phyloP scores from a whole-genome alignment of 2,888 invertebrate genomes.

The Rhabditophanes sp. region DNA sequence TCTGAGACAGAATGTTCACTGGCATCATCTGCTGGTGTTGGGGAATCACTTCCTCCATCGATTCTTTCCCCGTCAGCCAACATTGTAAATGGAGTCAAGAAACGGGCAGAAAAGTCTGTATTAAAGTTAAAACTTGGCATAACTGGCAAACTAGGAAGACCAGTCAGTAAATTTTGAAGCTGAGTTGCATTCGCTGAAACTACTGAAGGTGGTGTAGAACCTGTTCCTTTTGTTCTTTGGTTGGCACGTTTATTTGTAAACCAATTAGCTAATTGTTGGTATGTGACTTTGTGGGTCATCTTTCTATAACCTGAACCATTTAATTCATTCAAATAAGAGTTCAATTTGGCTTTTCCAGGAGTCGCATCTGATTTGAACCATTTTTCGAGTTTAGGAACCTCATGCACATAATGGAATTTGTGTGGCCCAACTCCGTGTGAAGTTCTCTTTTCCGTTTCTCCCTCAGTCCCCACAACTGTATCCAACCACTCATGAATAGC shows the following conservation, averaged over 20 bases:
- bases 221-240: constrained; percentile 47
- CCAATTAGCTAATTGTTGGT: constrained; percentile 45
- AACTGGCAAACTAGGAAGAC: too few relatives aligned
- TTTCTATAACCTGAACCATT: constrained; percentile 72
- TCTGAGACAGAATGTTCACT: constrained; percentile 26
- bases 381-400: constrained; percentile 79
- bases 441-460: constrained; percentile 9
- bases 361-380: constrained; percentile 93
- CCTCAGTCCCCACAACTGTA: too few relatives aligned
- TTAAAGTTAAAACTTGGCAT: too few relatives aligned
- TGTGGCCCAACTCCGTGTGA: too few relatives aligned
- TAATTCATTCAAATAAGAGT: constrained; percentile 79
- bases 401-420: constrained; percentile 52
- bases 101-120: too few relatives aligned
- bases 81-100: too few relatives aligned
- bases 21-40: constrained; percentile 35
- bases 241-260: constrained; percentile 94
- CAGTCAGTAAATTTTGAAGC: constrained; percentile 9
- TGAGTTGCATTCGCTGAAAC: constrained; percentile 4
- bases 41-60: constrained; percentile 37
- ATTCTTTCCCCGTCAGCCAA: too few relatives aligned
- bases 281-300: constrained; percentile 24
- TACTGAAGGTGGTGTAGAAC: not conserved
- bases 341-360: constrained; percentile 85
- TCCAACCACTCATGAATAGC: constrained; percentile 43